Conservation (phyloP, 1,140 invertebrate genomes). For the Mercenaria mercenaria region DNA sequence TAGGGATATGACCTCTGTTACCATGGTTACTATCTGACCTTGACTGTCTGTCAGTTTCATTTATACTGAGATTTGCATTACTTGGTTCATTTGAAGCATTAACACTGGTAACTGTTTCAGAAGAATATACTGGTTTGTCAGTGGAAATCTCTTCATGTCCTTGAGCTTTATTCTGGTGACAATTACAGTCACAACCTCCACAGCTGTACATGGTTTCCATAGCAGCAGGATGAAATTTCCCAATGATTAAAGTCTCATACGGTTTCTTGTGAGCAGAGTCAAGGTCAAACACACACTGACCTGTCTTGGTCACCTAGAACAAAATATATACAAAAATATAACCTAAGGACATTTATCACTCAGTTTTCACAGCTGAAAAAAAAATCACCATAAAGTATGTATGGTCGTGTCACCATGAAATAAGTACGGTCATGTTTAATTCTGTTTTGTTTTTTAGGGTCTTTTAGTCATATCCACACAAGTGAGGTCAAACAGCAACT, state of each 20-base stretch:
- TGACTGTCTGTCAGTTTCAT: neutral
- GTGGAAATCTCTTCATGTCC: neutral
- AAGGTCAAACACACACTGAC: conserved; percentile 91
- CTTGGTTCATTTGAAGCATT: neutral
- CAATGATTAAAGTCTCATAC: conserved; percentile 92
- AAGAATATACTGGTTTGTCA: neutral
- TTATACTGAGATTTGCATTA: neutral
- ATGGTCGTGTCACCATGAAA: no score
- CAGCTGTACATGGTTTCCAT: no score
- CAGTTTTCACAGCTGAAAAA: no score
- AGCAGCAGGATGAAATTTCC: conserved; percentile 70
- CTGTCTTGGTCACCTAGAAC: conserved; percentile 89
- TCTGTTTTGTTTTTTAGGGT: no score
- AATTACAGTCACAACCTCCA: no score
- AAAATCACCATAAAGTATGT: no score
- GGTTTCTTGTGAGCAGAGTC: conserved; percentile 92
- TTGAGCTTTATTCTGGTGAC: neutral
- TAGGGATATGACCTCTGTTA: conserved; percentile 38
- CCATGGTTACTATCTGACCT: neutral
- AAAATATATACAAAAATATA: neutral
- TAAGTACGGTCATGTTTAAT: no score
- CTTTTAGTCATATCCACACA: no score
- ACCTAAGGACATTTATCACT: neutral
- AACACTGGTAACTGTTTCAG: neutral
- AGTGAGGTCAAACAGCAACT: no score